These are phyloP conservation scores for Lepidochitona cinerea DNA, from an alignment of 2,888 invertebrate genomes.

Conservation along the genomic window DNA sequence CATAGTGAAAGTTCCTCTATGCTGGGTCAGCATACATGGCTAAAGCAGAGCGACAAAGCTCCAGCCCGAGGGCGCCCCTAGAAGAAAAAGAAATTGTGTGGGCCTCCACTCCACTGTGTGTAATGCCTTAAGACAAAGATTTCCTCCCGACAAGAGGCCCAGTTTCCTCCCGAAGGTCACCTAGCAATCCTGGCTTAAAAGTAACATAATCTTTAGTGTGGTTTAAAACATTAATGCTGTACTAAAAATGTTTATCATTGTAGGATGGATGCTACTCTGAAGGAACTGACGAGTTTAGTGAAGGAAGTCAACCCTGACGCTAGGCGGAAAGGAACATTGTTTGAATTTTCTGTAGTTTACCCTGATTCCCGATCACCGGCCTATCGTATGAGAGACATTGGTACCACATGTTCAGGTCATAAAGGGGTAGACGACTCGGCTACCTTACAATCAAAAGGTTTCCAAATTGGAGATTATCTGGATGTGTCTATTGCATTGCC, in stretches of 20 bases:
- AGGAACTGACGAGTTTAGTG: conserved; percentile 95
- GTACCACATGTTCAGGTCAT: conserved; percentile 90
- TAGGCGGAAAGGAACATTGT: conserved; percentile 94
- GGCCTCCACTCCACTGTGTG: too few relatives aligned
- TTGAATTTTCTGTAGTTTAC: conserved; percentile 90
- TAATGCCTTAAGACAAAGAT: too few relatives aligned
- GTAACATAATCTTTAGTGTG: too few relatives aligned
- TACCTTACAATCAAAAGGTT: conserved; percentile 82
- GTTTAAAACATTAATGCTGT: too few relatives aligned
- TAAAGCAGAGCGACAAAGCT: too few relatives aligned
- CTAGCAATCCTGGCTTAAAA: too few relatives aligned
- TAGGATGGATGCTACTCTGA: conserved; percentile 88
- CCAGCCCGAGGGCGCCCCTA: too few relatives aligned
- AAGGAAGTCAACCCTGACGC: conserved; percentile 99
- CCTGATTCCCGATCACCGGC: conserved; percentile 70
- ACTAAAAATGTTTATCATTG: too few relatives aligned
- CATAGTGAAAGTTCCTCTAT: background rate
- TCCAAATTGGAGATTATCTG: conserved; percentile 96
- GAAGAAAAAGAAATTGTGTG: too few relatives aligned
- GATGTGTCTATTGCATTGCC: conserved; percentile 87
- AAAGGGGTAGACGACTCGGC: conserved; percentile 95
- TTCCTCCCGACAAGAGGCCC: too few relatives aligned
- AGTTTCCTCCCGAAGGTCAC: too few relatives aligned
- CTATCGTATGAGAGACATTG: conserved; percentile 89
- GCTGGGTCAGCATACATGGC: too few relatives aligned